phyloP scores from a whole-genome alignment of 2,888 invertebrate species.

The Sesia apiformis region DNA sequence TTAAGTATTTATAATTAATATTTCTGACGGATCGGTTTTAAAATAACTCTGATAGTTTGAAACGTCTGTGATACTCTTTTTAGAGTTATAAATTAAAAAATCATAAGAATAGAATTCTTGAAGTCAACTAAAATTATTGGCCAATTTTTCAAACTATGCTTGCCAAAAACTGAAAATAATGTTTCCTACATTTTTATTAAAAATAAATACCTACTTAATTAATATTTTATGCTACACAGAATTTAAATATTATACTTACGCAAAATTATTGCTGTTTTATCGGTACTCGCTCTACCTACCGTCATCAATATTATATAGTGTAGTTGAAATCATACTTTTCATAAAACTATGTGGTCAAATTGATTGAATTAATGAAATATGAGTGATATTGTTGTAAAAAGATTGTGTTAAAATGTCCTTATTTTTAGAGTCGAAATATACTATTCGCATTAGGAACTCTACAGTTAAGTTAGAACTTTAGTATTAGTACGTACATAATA shows the following conservation, averaged over 20 bases:
- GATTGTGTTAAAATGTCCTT: slow-evolving; percentile 36
- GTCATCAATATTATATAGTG: slow-evolving; percentile 39
- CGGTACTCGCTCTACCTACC: slow-evolving; percentile 32
- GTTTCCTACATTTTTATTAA: not conserved
- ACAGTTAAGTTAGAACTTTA: slow-evolving; percentile 18
- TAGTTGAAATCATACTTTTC: slow-evolving; percentile 16
- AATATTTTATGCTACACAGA: not conserved
- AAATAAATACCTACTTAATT: not conserved
- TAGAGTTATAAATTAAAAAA: not conserved
- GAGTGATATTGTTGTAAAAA: slow-evolving; percentile 40
- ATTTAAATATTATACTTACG: not conserved
- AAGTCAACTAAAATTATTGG: not conserved
- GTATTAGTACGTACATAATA: slow-evolving; percentile 12
- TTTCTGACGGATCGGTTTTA: slow-evolving; percentile 38
- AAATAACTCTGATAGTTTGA: slow-evolving; percentile 16
- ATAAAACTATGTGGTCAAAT: slow-evolving; percentile 21
- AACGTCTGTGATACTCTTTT: slow-evolving; percentile 37
- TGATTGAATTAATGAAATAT: slow-evolving; percentile 21
- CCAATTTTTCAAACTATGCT: not conserved
- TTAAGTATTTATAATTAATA: slow-evolving; percentile 29
- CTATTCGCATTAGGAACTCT: slow-evolving; percentile 29
- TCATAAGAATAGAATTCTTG: not conserved
- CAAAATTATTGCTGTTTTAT: not conserved
- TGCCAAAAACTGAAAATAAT: not conserved
- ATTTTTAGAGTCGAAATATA: slow-evolving; percentile 58